Evolutionary conservation across 2,888 invertebrate species (phyloP).

Genomic region (Lacanobia oleracea): DNA sequence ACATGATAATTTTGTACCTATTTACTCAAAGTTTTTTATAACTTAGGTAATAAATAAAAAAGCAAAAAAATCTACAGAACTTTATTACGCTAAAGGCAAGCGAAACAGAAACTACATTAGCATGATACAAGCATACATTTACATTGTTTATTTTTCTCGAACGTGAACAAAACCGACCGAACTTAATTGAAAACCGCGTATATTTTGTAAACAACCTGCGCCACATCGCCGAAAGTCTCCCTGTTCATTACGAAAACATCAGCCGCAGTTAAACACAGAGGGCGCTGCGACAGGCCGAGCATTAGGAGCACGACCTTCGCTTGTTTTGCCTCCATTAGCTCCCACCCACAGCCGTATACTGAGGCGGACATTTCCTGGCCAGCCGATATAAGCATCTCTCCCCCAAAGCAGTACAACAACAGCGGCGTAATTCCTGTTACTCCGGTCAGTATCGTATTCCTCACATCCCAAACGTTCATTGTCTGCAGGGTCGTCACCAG

Average conservation of each 20-base stretch:
- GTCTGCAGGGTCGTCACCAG: slow-evolving; percentile 80
- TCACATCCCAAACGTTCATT: slow-evolving; percentile 76
- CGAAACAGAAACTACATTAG: slow-evolving; percentile 19
- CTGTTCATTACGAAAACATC: slow-evolving; percentile 78
- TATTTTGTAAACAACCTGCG: slow-evolving; percentile 79
- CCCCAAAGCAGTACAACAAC: slow-evolving; percentile 81
- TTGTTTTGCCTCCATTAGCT: slow-evolving; percentile 74
- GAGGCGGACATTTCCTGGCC: slow-evolving; percentile 71
- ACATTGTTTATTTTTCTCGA: slow-evolving; percentile 19
- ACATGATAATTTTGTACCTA: too few relatives aligned
- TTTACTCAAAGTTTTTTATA: background rate
- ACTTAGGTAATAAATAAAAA: background rate
- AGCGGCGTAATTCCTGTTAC: slow-evolving; percentile 77
- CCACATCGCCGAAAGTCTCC: slow-evolving; percentile 78
- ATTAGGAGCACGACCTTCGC: slow-evolving; percentile 72
- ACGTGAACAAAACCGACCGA: slow-evolving; percentile 16
- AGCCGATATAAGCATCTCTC: slow-evolving; percentile 77
- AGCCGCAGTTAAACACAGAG: slow-evolving; percentile 76
- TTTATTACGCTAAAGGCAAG: slow-evolving; percentile 15
- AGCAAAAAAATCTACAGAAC: background rate
- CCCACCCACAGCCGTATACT: slow-evolving; percentile 78
- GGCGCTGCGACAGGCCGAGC: slow-evolving; percentile 73
- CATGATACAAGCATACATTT: slow-evolving; percentile 14
- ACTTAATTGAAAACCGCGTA: slow-evolving; percentile 80
- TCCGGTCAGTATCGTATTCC: slow-evolving; percentile 77